Evolutionary conservation across 2,888 invertebrate species (phyloP).

Genomic region (Agrochola lychnidis): DNA sequence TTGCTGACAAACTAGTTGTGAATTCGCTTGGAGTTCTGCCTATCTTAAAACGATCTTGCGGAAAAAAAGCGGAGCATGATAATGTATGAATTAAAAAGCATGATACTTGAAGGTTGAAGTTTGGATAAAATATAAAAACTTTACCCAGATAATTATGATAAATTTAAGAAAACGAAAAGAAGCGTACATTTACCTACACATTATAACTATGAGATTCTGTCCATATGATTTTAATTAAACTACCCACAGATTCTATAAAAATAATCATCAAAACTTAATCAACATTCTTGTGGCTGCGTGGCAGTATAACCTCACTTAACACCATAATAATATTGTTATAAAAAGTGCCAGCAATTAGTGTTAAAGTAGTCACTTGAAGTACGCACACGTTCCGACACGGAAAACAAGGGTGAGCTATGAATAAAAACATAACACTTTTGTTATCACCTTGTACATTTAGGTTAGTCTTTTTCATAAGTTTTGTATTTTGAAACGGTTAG

Average conservation of each 20-base stretch:
- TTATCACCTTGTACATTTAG: conserved; percentile 2
- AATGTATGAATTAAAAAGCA: conserved; percentile 42
- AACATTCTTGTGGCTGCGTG: background rate
- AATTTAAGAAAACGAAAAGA: background rate
- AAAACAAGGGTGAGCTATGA: conserved; percentile 18
- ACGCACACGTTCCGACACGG: conserved; percentile 7
- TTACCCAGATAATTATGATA: background rate
- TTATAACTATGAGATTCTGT: background rate
- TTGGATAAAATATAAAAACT: background rate
- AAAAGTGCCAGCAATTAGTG: conserved; percentile 47
- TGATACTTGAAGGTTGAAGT: conserved; percentile 15
- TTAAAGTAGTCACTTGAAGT: conserved; percentile 18
- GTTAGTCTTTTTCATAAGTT: background rate
- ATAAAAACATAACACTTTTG: conserved; percentile 30
- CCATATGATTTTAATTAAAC: background rate
- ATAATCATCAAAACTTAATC: background rate
- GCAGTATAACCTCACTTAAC: background rate
- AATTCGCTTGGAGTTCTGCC: conserved; percentile 57
- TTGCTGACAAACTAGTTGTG: conserved; percentile 62
- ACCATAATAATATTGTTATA: conserved; percentile 2
- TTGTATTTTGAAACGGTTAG: background rate
- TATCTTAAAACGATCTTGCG: conserved; percentile 61
- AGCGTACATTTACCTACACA: background rate
- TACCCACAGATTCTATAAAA: background rate
- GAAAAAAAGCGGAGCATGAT: conserved; percentile 34